A percentile compares a stretch with the other conserved stretches of the same genome.
phyloP scores from a whole-genome alignment of 1,140 invertebrate genomes.

The Drosophila jambulina region DNA sequence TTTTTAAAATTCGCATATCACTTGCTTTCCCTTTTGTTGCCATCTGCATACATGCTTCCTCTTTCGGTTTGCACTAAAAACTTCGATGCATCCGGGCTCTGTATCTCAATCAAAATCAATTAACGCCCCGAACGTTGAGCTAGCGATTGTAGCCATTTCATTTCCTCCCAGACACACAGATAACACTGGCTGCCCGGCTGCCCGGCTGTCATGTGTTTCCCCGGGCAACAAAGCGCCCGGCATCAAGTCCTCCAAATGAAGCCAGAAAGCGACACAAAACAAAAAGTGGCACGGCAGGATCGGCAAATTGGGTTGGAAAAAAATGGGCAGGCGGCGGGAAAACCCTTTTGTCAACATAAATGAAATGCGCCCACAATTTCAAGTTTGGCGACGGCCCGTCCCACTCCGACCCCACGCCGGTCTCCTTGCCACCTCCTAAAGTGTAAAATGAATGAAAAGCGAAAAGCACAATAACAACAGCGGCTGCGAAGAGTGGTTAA shows the following conservation, averaged over 20 bases:
- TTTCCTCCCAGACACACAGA: conserved; percentile 32
- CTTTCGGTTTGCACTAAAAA: conserved; percentile 25
- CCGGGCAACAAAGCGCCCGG: conserved; percentile 64
- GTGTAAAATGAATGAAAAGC: conserved; percentile 78
- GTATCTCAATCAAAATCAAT: conserved; percentile 64
- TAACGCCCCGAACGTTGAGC: conserved; percentile 56
- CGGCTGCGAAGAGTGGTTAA: conserved; percentile 46
- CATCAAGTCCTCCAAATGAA: conserved; percentile 77
- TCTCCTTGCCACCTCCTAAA: conserved; percentile 49
- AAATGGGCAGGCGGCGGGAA: conserved; percentile 32
- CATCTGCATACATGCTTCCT: not conserved
- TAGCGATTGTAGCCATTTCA: conserved; percentile 60
- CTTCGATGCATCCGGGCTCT: conserved; percentile 14
- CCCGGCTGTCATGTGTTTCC: conserved; percentile 69
- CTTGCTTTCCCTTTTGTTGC: conserved; percentile 7
- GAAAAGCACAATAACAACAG: conserved; percentile 65
- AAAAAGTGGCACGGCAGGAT: conserved; percentile 19
- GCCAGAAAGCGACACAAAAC: conserved; percentile 45
- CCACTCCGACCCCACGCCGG: not conserved
- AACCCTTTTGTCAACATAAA: conserved; percentile 81
- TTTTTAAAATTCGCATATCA: not conserved
- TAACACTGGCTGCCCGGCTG: conserved; percentile 11
- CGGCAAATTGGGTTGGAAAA: conserved; percentile 70
- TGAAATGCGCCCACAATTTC: conserved; percentile 82
- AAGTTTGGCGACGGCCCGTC: conserved; percentile 65